Evolutionary conservation across 1,140 invertebrate species (phyloP).

Genomic region (Ruditapes philippinarum): DNA sequence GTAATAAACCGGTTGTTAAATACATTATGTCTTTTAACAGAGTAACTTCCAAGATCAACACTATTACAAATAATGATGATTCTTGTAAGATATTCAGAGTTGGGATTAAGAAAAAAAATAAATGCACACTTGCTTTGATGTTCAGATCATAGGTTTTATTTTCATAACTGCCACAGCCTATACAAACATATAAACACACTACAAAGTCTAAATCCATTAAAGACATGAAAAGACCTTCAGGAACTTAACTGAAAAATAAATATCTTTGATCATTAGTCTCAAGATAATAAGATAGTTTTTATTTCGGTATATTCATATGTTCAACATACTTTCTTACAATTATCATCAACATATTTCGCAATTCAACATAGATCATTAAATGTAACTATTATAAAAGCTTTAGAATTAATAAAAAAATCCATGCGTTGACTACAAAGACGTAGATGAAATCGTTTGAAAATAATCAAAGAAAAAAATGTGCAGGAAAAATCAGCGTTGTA

Average conservation of each 20-base stretch:
- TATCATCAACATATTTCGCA: no score
- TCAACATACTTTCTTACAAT: no score
- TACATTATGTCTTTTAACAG: conserved; percentile 29
- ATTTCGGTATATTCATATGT: not conserved
- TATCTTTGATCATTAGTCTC: not conserved
- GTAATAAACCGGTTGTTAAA: conserved; percentile 28
- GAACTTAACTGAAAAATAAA: not conserved
- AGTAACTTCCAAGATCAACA: not conserved
- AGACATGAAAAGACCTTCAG: not conserved
- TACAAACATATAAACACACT: conserved; percentile 2
- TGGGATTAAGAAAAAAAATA: not conserved
- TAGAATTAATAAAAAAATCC: no score
- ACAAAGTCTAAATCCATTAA: not conserved
- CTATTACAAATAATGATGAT: not conserved
- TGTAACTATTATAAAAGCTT: no score
- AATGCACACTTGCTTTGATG: conserved; percentile 10
- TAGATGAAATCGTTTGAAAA: no score
- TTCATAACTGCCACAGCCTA: conserved; percentile 24
- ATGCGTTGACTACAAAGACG: no score
- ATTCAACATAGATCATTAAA: no score
- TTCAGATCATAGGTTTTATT: conserved; percentile 1
- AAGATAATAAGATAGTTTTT: not conserved
- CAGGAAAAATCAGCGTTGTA: no score
- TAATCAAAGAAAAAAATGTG: no score
- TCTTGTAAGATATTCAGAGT: conserved; percentile 10